Evolutionary conservation across 2,888 invertebrate species (phyloP).

Genomic region (Cerceris ruficornis): DNA sequence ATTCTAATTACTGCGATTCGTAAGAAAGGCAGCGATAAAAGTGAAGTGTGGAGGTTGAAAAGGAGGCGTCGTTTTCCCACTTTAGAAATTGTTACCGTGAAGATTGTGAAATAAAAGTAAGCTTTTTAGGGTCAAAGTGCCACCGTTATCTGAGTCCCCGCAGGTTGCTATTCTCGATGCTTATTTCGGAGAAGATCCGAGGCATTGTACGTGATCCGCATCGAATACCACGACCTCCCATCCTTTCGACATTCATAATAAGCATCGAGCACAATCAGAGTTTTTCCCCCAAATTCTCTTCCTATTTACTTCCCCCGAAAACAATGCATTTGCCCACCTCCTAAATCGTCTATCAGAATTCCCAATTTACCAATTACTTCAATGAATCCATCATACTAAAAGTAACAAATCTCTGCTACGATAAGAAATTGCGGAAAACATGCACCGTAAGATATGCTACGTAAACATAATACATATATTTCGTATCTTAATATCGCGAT

Average conservation of each 20-base stretch:
- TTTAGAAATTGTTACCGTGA: conserved; percentile 40
- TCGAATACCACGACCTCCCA: conserved; percentile 19
- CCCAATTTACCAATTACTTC: no score
- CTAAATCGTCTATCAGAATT: no score
- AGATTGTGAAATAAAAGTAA: conserved; percentile 42
- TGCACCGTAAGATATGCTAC: no score
- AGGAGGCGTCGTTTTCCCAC: neutral
- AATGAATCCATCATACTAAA: no score
- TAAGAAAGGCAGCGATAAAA: conserved; percentile 14
- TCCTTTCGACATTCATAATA: conserved; percentile 21
- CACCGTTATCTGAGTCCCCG: conserved; percentile 47
- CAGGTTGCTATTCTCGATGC: conserved; percentile 55
- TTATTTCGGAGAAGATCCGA: conserved; percentile 43
- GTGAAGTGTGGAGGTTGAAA: conserved; percentile 11
- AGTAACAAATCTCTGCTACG: no score
- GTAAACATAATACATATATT: no score
- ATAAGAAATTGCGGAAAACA: no score
- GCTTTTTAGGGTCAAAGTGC: conserved; percentile 22
- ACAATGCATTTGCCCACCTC: no score
- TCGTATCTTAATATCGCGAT: no score
- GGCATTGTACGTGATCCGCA: conserved; percentile 56
- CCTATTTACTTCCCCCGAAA: neutral
- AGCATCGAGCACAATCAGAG: conserved; percentile 32
- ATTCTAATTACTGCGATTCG: conserved; percentile 49
- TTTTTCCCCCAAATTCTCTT: neutral